Evolutionary conservation across 2,888 invertebrate species (phyloP).

Genomic region (Perizoma affinitatum): DNA sequence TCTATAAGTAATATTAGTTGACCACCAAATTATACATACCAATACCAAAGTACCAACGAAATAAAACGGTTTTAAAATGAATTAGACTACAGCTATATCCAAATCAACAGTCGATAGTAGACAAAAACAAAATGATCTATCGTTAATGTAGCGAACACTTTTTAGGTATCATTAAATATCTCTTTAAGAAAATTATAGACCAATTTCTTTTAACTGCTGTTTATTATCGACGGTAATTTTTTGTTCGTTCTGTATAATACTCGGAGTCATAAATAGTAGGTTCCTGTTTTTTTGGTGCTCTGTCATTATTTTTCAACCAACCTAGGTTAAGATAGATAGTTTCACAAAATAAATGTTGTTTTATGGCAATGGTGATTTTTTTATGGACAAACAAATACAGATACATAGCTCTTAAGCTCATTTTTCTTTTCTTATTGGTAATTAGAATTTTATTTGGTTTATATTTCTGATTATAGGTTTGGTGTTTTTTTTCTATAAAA

Average conservation of each 20-base stretch:
- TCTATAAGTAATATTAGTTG: too few species aligned
- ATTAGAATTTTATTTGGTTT: too few species aligned
- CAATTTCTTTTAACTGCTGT: constrained; percentile 26
- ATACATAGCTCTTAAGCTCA: too few species aligned
- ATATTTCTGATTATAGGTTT: too few species aligned
- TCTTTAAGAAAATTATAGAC: constrained; percentile 37
- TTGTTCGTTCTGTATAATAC: constrained; percentile 14
- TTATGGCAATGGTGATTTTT: too few species aligned
- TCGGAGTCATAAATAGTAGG: not conserved
- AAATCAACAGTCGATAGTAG: constrained; percentile 12
- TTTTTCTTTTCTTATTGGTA: too few species aligned
- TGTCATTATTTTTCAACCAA: too few species aligned
- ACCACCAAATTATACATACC: not conserved
- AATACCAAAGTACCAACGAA: not conserved
- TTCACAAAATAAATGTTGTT: too few species aligned
- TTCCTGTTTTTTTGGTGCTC: not conserved
- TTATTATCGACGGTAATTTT: constrained; percentile 21
- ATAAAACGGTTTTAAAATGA: not conserved
- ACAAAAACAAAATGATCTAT: constrained; percentile 35
- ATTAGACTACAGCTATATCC: not conserved
- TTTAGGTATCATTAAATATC: constrained; percentile 40
- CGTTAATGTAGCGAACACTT: constrained; percentile 30
- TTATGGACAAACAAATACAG: too few species aligned
- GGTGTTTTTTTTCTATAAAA: too few species aligned
- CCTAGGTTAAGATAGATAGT: too few species aligned